These are phyloP conservation scores for Heliconius hermathena DNA, from an alignment of 1,140 invertebrate genomes.

Conservation along the genomic window DNA sequence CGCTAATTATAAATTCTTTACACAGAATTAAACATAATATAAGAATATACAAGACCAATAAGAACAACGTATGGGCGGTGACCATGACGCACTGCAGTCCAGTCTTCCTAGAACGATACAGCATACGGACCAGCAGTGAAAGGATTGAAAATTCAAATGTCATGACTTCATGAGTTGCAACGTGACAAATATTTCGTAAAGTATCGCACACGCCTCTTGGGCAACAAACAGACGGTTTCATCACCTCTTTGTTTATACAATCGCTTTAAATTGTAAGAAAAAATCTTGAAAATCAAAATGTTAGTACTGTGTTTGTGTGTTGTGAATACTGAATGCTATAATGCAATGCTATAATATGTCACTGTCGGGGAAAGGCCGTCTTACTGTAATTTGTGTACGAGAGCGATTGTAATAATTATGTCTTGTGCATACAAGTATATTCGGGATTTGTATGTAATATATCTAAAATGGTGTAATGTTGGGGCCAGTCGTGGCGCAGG, in stretches of 20 bases:
- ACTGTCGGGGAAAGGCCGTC: conserved; percentile 27
- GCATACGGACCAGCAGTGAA: conserved; percentile 56
- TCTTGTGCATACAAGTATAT: conserved; percentile 10
- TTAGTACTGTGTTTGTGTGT: conserved; percentile 3
- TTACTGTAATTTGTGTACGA: conserved; percentile 22
- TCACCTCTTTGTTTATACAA: conserved; percentile 55
- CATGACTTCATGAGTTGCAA: conserved; percentile 56
- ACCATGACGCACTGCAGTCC: conserved; percentile 33
- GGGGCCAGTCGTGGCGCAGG: too few species aligned
- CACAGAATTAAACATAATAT: background rate
- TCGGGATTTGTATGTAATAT: background rate
- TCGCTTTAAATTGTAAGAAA: conserved; percentile 35
- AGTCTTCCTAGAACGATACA: conserved; percentile 37
- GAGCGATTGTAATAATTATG: conserved; percentile 5
- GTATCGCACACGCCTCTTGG: conserved; percentile 57
- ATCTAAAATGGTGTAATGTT: too few species aligned
- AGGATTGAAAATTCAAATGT: conserved; percentile 66
- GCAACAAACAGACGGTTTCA: conserved; percentile 58
- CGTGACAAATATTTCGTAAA: conserved; percentile 73
- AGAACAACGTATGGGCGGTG: conserved; percentile 12
- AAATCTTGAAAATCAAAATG: conserved; percentile 37
- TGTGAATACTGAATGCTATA: conserved; percentile 24
- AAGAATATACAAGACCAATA: background rate
- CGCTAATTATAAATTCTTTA: background rate
- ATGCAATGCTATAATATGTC: conserved; percentile 26